Evolutionary conservation across 2,113 vertebrate species (phyloP).

Genomic region (Canis aureus): DNA sequence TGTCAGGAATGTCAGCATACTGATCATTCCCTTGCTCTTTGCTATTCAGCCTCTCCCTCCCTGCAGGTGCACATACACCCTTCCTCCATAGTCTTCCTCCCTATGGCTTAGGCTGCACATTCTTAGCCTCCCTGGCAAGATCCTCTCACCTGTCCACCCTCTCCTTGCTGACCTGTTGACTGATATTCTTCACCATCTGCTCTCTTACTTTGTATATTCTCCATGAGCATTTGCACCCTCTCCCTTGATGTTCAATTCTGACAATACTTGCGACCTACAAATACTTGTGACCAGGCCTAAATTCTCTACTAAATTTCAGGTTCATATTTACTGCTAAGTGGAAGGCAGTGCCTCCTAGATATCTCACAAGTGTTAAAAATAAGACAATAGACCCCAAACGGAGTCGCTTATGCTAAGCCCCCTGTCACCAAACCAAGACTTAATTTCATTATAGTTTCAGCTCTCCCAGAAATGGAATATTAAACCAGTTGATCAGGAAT

Average conservation of each 20-base stretch:
- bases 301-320: background rate
- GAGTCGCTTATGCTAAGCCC: background rate
- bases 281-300: background rate
- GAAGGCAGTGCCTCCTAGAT: background rate
- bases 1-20: background rate
- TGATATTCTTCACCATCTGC: background rate
- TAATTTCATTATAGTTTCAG: background rate
- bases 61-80: accelerated
- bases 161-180: background rate
- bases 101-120: background rate
- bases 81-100: background rate
- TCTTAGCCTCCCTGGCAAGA: background rate
- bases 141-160: no score
- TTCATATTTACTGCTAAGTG: background rate
- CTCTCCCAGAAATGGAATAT: background rate
- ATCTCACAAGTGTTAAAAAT: background rate
- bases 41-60: accelerated
- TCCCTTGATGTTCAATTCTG: background rate
- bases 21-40: background rate
- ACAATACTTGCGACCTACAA: background rate
- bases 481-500: background rate
- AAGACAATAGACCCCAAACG: background rate
- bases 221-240: background rate
- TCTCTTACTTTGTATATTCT: background rate
- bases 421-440: background rate